Evolutionary conservation across 2,113 vertebrate species (phyloP).

Genomic region (Cyanistes caeruleus): DNA sequence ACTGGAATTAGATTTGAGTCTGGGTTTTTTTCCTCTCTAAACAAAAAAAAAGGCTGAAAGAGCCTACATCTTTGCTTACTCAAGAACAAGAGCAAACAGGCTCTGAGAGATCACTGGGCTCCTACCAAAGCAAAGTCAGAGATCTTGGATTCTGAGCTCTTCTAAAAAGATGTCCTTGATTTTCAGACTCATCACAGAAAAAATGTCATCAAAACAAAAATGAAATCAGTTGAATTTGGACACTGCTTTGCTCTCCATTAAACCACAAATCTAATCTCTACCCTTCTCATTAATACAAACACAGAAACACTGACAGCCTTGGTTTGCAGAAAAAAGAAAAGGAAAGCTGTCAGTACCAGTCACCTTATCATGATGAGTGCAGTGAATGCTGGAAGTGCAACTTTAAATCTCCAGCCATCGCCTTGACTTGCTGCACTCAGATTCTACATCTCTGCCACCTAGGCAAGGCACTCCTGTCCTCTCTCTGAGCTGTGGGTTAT

Average conservation of each 20-base stretch:
- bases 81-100: background rate
- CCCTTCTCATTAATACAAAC: background rate
- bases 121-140: too few species aligned
- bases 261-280: background rate
- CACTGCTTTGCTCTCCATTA: background rate
- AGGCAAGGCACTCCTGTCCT: background rate
- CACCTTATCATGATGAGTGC: background rate
- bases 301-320: background rate
- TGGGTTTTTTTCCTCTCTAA: fast-evolving
- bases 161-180: background rate
- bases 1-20: background rate
- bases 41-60: background rate
- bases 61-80: background rate
- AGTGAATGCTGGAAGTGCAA: background rate
- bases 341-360: background rate
- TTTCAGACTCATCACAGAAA: background rate
- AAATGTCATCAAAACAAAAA: background rate
- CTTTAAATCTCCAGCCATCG: background rate
- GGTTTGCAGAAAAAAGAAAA: background rate
- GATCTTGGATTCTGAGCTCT: background rate
- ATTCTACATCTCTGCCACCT: background rate
- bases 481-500: background rate
- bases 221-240: background rate
- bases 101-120: background rate
- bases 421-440: background rate